phyloP scores from a whole-genome alignment of 1,140 invertebrate genomes.

The Rhizoglyphus robini region DNA sequence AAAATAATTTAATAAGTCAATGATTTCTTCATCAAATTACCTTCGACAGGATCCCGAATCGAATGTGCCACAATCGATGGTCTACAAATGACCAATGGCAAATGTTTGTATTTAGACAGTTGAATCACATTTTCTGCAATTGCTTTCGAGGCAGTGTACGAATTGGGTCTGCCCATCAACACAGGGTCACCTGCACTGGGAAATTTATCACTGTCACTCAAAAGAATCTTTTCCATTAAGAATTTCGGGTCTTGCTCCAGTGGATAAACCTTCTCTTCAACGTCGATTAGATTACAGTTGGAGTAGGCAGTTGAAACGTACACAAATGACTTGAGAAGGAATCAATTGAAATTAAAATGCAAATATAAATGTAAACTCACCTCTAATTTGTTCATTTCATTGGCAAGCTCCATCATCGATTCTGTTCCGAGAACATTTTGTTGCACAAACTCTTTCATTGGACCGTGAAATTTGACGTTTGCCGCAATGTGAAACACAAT shows the following conservation, averaged over 20 bases:
- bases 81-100: slow-evolving; percentile 63
- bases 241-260: slow-evolving; percentile 20
- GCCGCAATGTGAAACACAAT: no score
- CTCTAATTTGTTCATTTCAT: slow-evolving; percentile 23
- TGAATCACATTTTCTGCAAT: slow-evolving; percentile 59
- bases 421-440: slow-evolving; percentile 81
- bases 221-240: slow-evolving; percentile 21
- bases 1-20: no score
- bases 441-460: slow-evolving; percentile 59
- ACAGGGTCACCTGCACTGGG: background rate
- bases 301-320: slow-evolving; percentile 29
- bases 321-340: slow-evolving; percentile 21
- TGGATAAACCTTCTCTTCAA: slow-evolving; percentile 53
- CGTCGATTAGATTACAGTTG: slow-evolving; percentile 42
- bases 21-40: no score
- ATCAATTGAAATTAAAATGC: background rate
- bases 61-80: slow-evolving; percentile 84
- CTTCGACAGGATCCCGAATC: slow-evolving; percentile 77
- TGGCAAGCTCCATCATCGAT: slow-evolving; percentile 44
- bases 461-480: slow-evolving; percentile 96
- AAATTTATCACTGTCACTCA: no score
- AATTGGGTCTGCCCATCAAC: slow-evolving; percentile 51
- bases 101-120: slow-evolving; percentile 70
- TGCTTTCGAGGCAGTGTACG: slow-evolving; percentile 70
- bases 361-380: background rate